phyloP scores from a whole-genome alignment of 2,113 vertebrate genomes.

The Misgurnus anguillicaudatus region DNA sequence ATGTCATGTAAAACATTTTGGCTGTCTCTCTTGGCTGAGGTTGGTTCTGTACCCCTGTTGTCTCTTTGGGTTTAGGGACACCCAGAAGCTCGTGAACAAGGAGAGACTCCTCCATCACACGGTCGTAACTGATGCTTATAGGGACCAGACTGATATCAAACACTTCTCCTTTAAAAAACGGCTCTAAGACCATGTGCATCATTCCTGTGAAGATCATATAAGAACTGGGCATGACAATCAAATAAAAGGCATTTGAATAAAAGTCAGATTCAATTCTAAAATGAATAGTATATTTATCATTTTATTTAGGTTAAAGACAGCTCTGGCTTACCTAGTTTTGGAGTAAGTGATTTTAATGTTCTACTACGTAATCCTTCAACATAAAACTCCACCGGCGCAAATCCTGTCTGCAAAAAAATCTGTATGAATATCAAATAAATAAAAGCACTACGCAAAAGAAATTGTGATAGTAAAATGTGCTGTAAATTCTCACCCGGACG shows the following conservation, averaged over 20 bases:
- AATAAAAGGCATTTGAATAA: too few species aligned
- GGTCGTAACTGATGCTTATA: conserved; percentile 95
- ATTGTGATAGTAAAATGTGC: background rate
- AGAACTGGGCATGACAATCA: too few species aligned
- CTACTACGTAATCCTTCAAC: conserved; percentile 94
- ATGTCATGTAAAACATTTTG: background rate
- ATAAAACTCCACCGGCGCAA: conserved; percentile 95
- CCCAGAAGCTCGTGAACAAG: conserved; percentile 91
- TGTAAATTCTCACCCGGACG: conserved; percentile 76
- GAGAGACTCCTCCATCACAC: conserved; percentile 90
- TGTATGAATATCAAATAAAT: too few species aligned
- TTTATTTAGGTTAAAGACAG: background rate
- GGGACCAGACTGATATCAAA: conserved; percentile 91
- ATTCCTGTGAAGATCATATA: conserved; percentile 78
- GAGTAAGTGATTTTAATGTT: conserved; percentile 86
- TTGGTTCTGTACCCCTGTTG: conserved; percentile 78
- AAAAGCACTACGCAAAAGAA: background rate
- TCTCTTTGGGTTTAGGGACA: conserved; percentile 92
- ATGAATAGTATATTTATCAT: too few species aligned
- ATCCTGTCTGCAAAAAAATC: conserved; percentile 75
- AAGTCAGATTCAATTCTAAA: too few species aligned
- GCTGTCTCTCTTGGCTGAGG: background rate
- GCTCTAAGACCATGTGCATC: conserved; percentile 94
- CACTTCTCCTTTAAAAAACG: conserved; percentile 93
- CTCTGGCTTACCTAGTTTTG: conserved; percentile 84